Base-by-base conservation (phyloP, 2,113 vertebrate genomes). In the Pollimyrus isidori region DNA sequence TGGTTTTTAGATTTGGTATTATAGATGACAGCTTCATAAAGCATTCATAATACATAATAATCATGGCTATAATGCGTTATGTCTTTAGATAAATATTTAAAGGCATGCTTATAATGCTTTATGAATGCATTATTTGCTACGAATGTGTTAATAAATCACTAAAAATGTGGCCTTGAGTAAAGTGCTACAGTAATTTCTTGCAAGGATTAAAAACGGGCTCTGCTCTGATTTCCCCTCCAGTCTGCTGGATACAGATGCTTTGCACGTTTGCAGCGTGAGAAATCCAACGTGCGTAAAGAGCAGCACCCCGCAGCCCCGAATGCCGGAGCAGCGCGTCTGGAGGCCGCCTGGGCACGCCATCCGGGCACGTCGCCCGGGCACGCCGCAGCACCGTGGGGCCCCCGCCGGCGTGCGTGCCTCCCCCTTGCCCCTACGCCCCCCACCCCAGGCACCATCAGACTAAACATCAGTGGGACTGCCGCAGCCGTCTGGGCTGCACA, bases 361-460 rank as follows among this genome's bases (percentile, higher is more conserved):
- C n/a, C 21, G 19, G 80, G 39, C 21, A 48, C 0, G 11, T 3
- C 83, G 35, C 35, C 35, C 35, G 35, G 42, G 42, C 42, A 45
- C 3, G 10, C 45, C 21, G 46, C 10, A 49, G 42, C 11, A 6
- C 23, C 45, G 1, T 1, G 83, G 46, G 21, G 45, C 46, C 19
- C 69, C 83, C 83, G 30, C 39, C 10, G 9, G 45, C 46, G 1
- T n/a, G 45, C 45, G 21, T 49, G 82, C 46, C 23, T 39, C 23
- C 46, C 82, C 42, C 35, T 2, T 15, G 3, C 46, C n/a, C 62
- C 58, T 48, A 15, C 49, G 2, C 39, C 39, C 76, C 76, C 19
- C 73, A 10, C n/a, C 45, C 88, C 85, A 58, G 90, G 92, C 93
- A 92, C 39, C 76, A 91, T 53, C 88, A 92, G n/a, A 90, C 93